A percentile compares a stretch with the other conserved stretches of the same genome.
phyloP scores from a whole-genome alignment of 2,113 vertebrate species.

The Corythaeola cristata region DNA sequence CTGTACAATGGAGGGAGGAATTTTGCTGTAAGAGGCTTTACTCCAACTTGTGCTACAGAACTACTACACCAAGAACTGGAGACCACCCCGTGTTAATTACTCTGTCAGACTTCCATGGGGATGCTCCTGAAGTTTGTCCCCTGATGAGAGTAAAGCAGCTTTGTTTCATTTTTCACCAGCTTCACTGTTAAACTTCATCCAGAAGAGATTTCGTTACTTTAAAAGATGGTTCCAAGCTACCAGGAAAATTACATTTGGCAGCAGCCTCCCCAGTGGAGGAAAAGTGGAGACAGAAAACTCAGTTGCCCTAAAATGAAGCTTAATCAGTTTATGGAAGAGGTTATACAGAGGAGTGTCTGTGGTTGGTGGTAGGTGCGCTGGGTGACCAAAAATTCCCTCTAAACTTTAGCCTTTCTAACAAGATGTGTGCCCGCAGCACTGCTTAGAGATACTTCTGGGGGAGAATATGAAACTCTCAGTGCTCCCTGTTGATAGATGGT shows the following conservation, averaged over 20 bases:
- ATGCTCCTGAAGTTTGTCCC: not conserved
- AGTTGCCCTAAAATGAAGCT: slow-evolving; percentile 11
- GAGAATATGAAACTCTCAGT: not conserved
- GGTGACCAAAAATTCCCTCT: not conserved
- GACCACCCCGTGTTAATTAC: not conserved
- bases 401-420: not conserved
- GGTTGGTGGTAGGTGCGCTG: not conserved
- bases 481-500: not conserved
- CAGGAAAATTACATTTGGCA: not conserved
- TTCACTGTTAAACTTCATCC: not conserved
- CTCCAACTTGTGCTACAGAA: not conserved
- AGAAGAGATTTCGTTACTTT: not conserved
- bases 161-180: not conserved
- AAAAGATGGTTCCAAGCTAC: not conserved
- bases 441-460: not conserved
- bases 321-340: not conserved
- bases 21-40: not conserved
- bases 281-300: not conserved
- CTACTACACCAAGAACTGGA: not conserved
- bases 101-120: not conserved
- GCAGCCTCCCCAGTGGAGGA: not conserved
- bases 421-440: not conserved
- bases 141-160: not conserved
- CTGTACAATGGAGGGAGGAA: not conserved
- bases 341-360: not conserved